Base-by-base conservation (phyloP, 2,888 invertebrate species). In the Apamea epomidion region DNA sequence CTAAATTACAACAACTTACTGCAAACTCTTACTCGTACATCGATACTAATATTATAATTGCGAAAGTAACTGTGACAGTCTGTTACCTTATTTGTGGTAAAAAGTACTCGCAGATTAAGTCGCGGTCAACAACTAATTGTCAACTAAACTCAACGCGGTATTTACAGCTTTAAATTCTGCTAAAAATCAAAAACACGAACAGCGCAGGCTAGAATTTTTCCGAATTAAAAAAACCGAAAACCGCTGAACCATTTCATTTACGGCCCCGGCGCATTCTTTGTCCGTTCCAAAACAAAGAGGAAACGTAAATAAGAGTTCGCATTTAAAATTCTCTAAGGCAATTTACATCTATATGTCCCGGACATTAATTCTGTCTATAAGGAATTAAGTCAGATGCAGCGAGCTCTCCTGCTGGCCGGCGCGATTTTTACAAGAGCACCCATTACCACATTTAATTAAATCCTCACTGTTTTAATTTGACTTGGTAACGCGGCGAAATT, bases 361-460 rank as follows among this genome's bases (percentile, higher is more conserved):
- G 82, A 88, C 91, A 92, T 93, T 92, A 91, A 93, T 93, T 93
- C 91, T 88, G 90, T 90, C 92, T 92, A 91, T 93, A 92, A 90
- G 89, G 91, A 90, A 91, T 91, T 91, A 91, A 94, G 94, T 95
- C 94, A 91, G 93, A 90, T 88, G 93, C 94, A 93, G 94, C 84
- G 89, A 87, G 90, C 90, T 84, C 93, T 93, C 90, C 83, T 91
- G 67, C 89, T 81, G 84, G 80, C 88, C 89, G 91, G 91, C 90
- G 91, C 93, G 92, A 95, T 95, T 96, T 96, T 96, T 95, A 92
- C 94, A 94, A 94, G 93, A 93, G 94, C 91, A 91, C 92, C 95
- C 95, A 96, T 96, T 96, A 96, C 93, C 95, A 94, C 95, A 95
- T 96, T 95, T 95, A 95, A 96, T 96, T 96, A 94, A 96, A 96